These are phyloP conservation scores for Steromphala cineraria DNA, from an alignment of 2,888 invertebrate genomes.

Conservation along the genomic window DNA sequence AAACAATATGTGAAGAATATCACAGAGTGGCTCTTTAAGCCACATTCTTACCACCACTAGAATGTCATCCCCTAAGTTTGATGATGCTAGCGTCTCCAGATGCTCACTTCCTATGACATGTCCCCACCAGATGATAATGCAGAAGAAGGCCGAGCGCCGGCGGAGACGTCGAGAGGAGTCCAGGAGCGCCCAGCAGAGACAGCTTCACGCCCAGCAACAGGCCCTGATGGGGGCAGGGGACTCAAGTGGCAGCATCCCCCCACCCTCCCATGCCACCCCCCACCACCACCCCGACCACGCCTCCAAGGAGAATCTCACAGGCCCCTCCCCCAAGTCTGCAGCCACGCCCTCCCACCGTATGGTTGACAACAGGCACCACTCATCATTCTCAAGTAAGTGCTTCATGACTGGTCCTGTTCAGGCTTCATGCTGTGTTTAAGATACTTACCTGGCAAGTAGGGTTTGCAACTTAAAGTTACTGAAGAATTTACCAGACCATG, in stretches of 20 bases:
- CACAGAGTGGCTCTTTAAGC: too few relatives aligned
- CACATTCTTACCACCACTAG: too few relatives aligned
- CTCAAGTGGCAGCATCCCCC: neutral
- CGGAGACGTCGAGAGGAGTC: constrained; percentile 61
- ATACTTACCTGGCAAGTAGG: too few relatives aligned
- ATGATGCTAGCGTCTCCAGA: neutral
- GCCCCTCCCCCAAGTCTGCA: constrained; percentile 33
- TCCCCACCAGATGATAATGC: constrained; percentile 70
- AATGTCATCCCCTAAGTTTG: too few relatives aligned
- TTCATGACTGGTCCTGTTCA: too few relatives aligned
- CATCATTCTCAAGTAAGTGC: constrained; percentile 52
- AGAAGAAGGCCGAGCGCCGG: constrained; percentile 72
- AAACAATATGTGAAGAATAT: too few relatives aligned
- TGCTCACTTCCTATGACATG: neutral
- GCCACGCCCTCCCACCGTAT: constrained; percentile 31
- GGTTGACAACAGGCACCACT: constrained; percentile 51
- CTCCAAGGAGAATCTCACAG: constrained; percentile 29
- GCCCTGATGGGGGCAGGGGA: neutral
- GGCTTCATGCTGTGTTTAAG: too few relatives aligned
- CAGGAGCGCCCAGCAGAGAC: constrained; percentile 23
- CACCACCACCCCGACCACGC: neutral
- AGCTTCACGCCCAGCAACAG: neutral
- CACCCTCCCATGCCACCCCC: neutral
- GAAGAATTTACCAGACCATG: too few relatives aligned
- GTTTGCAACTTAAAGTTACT: too few relatives aligned